These are phyloP conservation scores for Drosophila chauvacae DNA, from an alignment of 1,140 invertebrate genomes.

Conservation along the genomic window DNA sequence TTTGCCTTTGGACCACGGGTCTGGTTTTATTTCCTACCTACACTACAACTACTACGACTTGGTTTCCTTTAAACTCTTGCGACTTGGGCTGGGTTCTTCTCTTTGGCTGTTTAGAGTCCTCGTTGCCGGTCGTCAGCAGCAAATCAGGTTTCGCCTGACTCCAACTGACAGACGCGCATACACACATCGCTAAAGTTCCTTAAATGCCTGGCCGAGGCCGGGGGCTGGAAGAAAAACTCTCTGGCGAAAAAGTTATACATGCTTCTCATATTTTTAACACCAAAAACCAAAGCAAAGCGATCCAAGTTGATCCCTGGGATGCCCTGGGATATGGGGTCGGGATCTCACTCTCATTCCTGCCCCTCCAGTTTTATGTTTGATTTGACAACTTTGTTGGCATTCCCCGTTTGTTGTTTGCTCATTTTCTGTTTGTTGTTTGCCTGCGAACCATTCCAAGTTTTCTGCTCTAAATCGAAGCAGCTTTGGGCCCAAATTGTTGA, in stretches of 20 bases:
- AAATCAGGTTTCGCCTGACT: conserved; percentile 68
- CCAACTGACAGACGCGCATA: conserved; percentile 62
- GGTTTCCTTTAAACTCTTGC: conserved; percentile 72
- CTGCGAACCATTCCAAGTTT: conserved; percentile 36
- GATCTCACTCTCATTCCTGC: conserved; percentile 13
- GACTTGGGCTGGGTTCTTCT: conserved; percentile 40
- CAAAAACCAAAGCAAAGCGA: conserved; percentile 42
- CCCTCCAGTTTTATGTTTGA: conserved; percentile 63
- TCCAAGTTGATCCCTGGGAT: conserved; percentile 20
- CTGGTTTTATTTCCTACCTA: conserved; percentile 61
- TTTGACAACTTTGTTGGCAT: conserved; percentile 76
- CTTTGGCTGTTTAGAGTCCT: conserved; percentile 28
- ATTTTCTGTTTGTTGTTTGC: conserved; percentile 42
- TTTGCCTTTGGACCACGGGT: conserved; percentile 7
- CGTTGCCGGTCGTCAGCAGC: conserved; percentile 49
- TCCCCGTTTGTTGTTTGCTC: conserved; percentile 32
- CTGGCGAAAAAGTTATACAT: conserved; percentile 62
- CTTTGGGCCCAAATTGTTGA: conserved; percentile 53
- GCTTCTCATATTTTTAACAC: conserved; percentile 74
- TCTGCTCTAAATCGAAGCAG: conserved; percentile 46
- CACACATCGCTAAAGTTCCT: conserved; percentile 76
- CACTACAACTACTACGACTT: conserved; percentile 13
- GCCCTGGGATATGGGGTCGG: conserved; percentile 19
- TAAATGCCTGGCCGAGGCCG: conserved; percentile 52
- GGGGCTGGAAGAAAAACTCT: conserved; percentile 22